These are phyloP conservation scores for Tipula confusa DNA, from an alignment of 2,888 invertebrate genomes.

Conservation along the genomic window DNA sequence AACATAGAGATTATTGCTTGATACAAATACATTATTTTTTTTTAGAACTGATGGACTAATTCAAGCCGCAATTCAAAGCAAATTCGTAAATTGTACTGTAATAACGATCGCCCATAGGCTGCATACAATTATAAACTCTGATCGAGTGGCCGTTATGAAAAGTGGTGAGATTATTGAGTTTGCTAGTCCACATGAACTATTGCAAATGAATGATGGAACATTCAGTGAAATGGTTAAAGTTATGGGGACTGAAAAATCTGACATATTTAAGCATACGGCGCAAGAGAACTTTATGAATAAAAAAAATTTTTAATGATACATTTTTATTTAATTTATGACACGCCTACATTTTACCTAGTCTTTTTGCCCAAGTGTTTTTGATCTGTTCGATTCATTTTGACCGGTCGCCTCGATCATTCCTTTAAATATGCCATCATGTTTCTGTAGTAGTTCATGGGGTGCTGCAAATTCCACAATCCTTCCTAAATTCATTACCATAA, in stretches of 20 bases:
- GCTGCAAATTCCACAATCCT: constrained; percentile 62
- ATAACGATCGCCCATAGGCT: constrained; percentile 80
- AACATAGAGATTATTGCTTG: not conserved
- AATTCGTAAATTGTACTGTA: constrained; percentile 72
- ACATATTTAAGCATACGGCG: not conserved
- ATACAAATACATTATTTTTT: too few species aligned
- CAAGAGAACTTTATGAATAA: not conserved
- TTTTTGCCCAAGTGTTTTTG: constrained; percentile 32
- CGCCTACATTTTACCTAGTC: too few species aligned
- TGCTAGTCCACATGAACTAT: constrained; percentile 33
- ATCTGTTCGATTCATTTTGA: constrained; percentile 36
- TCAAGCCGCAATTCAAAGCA: constrained; percentile 67
- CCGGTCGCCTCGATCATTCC: constrained; percentile 64
- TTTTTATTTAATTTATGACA: too few species aligned
- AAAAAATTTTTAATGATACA: not conserved
- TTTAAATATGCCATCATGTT: constrained; percentile 55
- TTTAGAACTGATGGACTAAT: constrained; percentile 65
- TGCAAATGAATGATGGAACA: constrained; percentile 55
- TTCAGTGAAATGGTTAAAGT: constrained; percentile 68
- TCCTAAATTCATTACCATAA: constrained; percentile 76
- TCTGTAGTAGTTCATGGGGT: constrained; percentile 57
- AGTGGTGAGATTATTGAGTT: constrained; percentile 62
- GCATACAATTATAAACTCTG: constrained; percentile 83
- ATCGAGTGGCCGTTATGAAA: constrained; percentile 75
- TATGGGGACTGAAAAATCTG: constrained; percentile 51